Percentiles rank a stretch among this genome's conserved stretches.
Evolutionary conservation across 1,140 invertebrate genomes (phyloP).

Genomic region (Aphis craccivora): DNA sequence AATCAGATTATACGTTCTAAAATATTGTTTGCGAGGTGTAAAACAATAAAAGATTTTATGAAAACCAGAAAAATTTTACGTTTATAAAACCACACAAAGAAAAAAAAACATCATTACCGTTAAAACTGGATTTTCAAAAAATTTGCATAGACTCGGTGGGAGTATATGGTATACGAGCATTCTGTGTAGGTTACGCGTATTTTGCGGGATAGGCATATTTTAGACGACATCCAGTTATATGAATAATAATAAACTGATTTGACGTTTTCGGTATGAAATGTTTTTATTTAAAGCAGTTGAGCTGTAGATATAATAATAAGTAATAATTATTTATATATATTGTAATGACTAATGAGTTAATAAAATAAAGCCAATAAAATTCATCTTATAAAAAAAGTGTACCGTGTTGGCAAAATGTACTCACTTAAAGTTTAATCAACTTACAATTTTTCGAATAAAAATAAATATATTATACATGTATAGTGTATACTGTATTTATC

Average conservation of each 20-base stretch:
- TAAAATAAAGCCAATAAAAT: background rate
- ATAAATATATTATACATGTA: background rate
- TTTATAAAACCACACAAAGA: background rate
- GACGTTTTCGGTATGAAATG: background rate
- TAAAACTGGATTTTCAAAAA: constrained; percentile 46
- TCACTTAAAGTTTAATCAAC: background rate
- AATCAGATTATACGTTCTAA: background rate
- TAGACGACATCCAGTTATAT: background rate
- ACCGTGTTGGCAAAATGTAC: background rate
- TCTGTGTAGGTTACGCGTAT: background rate
- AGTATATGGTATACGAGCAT: too few species aligned
- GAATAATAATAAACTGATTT: background rate
- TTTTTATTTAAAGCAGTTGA: background rate
- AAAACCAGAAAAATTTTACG: background rate
- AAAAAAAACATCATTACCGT: constrained; percentile 35
- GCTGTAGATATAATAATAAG: background rate
- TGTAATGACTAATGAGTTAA: too few species aligned
- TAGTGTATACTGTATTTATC: too few species aligned
- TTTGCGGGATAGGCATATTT: background rate
- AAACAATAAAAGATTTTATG: background rate
- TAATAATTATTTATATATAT: background rate
- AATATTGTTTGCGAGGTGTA: background rate
- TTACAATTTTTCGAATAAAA: background rate
- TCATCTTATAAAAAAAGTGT: background rate
- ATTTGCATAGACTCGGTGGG: constrained; percentile 17